Conservation (phyloP, 2,113 vertebrate species). For the Clarias macrocephalus region DNA sequence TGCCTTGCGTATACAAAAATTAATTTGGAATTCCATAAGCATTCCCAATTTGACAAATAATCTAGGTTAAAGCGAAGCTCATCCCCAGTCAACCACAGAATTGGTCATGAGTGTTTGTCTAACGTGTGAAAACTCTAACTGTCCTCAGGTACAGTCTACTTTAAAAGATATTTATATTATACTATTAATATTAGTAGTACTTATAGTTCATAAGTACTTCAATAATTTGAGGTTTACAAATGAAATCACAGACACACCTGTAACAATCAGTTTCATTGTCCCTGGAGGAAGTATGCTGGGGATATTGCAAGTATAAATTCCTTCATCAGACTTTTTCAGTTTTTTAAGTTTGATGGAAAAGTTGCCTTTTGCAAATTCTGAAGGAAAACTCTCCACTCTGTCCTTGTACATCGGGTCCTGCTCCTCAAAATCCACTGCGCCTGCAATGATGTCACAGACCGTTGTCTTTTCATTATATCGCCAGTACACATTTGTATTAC, state of each 20-base stretch:
- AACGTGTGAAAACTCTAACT: too few relatives aligned
- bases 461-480: background rate
- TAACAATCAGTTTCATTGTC: background rate
- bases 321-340: background rate
- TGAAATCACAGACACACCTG: constrained; percentile 15
- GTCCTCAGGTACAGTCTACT: too few relatives aligned
- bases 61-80: too few relatives aligned
- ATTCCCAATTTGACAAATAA: too few relatives aligned
- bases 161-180: too few relatives aligned
- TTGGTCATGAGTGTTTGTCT: too few relatives aligned
- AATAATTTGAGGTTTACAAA: too few relatives aligned
- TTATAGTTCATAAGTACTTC: too few relatives aligned
- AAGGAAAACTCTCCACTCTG: background rate
- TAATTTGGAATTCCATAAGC: too few relatives aligned
- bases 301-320: constrained; percentile 12
- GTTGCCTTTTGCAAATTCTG: constrained; percentile 13
- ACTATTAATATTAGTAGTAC: too few relatives aligned
- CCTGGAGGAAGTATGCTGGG: fast-evolving
- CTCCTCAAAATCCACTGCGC: background rate
- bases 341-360: background rate
- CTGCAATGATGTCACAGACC: constrained; percentile 18
- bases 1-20: too few relatives aligned
- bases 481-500: background rate
- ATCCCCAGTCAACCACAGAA: too few relatives aligned
- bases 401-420: background rate